Conservation (phyloP, 2,113 vertebrate species). For the Bambusicola thoracicus region DNA sequence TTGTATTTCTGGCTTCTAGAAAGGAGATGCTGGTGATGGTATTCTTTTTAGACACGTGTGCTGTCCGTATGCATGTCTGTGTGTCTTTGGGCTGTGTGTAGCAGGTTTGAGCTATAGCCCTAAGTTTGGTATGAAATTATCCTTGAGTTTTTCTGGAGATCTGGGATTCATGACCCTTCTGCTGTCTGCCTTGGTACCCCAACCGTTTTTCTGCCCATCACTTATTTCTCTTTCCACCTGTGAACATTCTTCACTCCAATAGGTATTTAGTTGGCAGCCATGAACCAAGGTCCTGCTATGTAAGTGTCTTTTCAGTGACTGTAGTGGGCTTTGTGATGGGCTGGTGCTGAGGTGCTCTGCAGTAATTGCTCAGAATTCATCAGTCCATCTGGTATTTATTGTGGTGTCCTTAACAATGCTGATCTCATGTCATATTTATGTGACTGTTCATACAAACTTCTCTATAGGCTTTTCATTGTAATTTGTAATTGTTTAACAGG, state of each 20-base stretch:
- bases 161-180: rapidly evolving
- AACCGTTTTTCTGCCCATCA: neutral
- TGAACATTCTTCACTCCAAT: neutral
- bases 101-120: rapidly evolving
- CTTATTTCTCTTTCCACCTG: neutral
- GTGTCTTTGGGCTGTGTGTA: neutral
- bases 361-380: neutral
- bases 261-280: neutral
- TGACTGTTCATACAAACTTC: neutral
- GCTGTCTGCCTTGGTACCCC: neutral
- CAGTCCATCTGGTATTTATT: neutral
- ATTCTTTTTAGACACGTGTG: neutral
- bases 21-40: neutral
- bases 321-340: neutral
- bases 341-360: neutral
- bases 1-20: neutral
- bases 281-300: neutral
- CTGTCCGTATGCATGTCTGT: neutral
- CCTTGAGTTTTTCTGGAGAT: neutral
- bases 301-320: neutral
- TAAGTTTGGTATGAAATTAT: neutral
- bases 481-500: neutral
- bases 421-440: neutral
- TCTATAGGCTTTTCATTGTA: neutral
- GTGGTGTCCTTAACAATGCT: neutral